These are phyloP conservation scores for Chionodraco myersi DNA, from an alignment of 2,113 vertebrate genomes.

Conservation along the genomic window DNA sequence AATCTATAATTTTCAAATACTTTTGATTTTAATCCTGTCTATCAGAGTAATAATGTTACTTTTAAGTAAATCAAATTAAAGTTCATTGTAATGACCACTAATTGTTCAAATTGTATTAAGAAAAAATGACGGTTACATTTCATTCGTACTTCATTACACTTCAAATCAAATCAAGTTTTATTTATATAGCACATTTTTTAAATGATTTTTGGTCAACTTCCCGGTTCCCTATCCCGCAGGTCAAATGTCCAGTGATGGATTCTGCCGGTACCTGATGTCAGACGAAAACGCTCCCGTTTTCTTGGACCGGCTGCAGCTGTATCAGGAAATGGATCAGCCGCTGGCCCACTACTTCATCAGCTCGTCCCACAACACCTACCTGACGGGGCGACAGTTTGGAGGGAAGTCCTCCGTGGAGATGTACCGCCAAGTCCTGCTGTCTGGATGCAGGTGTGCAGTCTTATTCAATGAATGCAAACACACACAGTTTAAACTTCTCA, in stretches of 20 bases:
- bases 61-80: not conserved
- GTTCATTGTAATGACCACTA: not conserved
- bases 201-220: too few relatives aligned
- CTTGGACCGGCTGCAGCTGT: slow-evolving; percentile 94
- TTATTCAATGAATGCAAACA: not conserved
- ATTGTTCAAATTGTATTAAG: not conserved
- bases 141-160: not conserved
- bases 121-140: not conserved
- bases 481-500: not conserved
- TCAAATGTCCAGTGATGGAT: slow-evolving; percentile 95
- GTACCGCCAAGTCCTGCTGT: slow-evolving; percentile 97
- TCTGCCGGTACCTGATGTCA: slow-evolving; percentile 98
- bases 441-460: slow-evolving; percentile 91
- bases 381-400: slow-evolving; percentile 96
- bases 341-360: slow-evolving; percentile 98
- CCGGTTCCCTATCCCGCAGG: slow-evolving; percentile 76
- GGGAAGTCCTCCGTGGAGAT: slow-evolving; percentile 98
- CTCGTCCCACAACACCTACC: slow-evolving; percentile 98
- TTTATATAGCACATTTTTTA: too few relatives aligned
- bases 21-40: too few relatives aligned
- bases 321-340: slow-evolving; percentile 98
- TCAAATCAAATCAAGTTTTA: too few relatives aligned
- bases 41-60: not conserved
- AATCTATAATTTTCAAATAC: not conserved
- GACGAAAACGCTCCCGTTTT: slow-evolving; percentile 98